These are phyloP conservation scores for Hippopotamus amphibius DNA, from an alignment of 2,113 vertebrate genomes.

Conservation along the genomic window DNA sequence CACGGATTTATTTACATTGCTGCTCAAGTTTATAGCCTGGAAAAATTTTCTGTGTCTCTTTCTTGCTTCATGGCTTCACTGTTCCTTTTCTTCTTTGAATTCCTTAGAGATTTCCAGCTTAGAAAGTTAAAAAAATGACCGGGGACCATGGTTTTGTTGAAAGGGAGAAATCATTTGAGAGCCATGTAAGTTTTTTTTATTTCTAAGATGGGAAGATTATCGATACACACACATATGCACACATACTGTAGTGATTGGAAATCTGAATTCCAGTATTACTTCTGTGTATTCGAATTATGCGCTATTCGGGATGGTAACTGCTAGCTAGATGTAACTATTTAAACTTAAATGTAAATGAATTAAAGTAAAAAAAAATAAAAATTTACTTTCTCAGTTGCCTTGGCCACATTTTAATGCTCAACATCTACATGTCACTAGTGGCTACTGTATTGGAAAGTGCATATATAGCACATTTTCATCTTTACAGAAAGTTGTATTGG, in stretches of 20 bases:
- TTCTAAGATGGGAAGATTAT: constrained; percentile 30
- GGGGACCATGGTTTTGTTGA: background rate
- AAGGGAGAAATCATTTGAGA: constrained; percentile 33
- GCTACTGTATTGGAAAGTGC: background rate
- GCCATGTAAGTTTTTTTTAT: constrained; percentile 13
- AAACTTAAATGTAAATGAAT: constrained; percentile 41
- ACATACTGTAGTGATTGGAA: background rate
- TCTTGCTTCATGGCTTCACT: constrained; percentile 26
- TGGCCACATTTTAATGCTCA: background rate
- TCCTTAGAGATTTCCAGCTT: background rate
- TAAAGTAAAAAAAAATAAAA: background rate
- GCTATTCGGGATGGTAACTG: background rate
- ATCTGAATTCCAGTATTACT: background rate
- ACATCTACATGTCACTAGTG: background rate
- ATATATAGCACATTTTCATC: background rate
- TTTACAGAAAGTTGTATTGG: background rate
- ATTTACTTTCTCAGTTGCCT: background rate
- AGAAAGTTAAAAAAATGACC: background rate
- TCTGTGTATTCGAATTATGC: background rate
- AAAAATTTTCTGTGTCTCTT: background rate
- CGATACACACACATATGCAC: background rate
- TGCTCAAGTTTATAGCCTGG: background rate
- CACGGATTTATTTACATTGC: constrained; percentile 30
- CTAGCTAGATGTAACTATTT: background rate
- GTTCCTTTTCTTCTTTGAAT: background rate